A percentile compares a stretch with the other conserved stretches of the same genome.
phyloP scores from a whole-genome alignment of 2,797 vertebrate species.

The Cyprinella venusta region DNA sequence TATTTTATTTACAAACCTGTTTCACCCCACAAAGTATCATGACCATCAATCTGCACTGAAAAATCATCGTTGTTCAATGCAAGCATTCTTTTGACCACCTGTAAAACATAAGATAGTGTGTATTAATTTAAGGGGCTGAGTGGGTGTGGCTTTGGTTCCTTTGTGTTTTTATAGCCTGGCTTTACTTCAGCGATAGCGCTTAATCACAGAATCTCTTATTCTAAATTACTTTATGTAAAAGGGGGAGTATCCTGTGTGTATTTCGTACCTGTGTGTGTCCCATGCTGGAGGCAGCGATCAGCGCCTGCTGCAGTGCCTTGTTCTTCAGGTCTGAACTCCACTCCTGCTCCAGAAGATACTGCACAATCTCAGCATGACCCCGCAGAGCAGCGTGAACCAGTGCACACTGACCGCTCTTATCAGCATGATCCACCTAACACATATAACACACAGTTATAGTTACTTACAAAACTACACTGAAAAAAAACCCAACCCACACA shows the following conservation, averaged over 20 bases:
- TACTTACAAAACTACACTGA: not conserved
- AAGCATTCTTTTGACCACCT: constrained; percentile 92
- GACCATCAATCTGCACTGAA: constrained; percentile 87
- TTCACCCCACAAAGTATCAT: constrained; percentile 97
- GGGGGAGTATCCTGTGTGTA: not conserved
- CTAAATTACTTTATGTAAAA: not conserved
- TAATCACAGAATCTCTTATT: not conserved
- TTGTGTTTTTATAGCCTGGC: not conserved
- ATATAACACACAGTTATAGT: constrained; percentile 52
- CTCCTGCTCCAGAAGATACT: constrained; percentile 82
- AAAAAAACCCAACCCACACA: not conserved
- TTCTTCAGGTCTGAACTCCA: constrained; percentile 77
- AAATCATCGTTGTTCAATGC: constrained; percentile 81
- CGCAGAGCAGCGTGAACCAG: constrained; percentile 90
- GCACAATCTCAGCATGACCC: constrained; percentile 87
- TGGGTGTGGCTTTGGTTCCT: not conserved
- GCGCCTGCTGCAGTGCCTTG: constrained; percentile 86
- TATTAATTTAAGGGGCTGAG: not conserved
- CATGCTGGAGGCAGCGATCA: constrained; percentile 91
- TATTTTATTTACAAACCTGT: constrained; percentile 82
- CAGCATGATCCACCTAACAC: constrained; percentile 85
- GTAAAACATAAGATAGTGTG: constrained; percentile 61
- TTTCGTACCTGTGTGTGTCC: constrained; percentile 85
- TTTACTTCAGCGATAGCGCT: not conserved
- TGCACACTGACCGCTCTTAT: constrained; percentile 95